Evolutionary conservation across 35 echinoderm and acorn worm genomes (phyloP).

Genomic region (Apostichopus parvimensis): DNA sequence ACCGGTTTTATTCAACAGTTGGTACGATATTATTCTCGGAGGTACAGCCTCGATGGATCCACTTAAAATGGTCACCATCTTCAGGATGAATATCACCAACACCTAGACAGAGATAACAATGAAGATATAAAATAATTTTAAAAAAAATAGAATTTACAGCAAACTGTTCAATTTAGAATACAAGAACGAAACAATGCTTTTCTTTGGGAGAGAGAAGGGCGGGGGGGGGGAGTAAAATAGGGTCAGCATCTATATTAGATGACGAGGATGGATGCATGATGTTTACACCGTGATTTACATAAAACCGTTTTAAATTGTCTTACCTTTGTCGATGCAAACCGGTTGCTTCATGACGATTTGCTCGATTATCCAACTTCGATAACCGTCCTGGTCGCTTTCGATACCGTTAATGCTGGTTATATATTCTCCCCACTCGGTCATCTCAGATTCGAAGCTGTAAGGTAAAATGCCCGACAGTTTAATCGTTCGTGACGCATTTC

Average conservation of each 20-base stretch:
- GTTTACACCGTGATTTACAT: too few relatives aligned
- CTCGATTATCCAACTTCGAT: constrained; percentile 18
- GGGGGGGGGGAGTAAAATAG: too few relatives aligned
- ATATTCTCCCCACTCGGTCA: constrained; percentile 18
- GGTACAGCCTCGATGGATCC: not conserved
- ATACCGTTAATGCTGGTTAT: constrained; percentile 21
- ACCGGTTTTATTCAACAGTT: too few relatives aligned
- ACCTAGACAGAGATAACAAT: not conserved
- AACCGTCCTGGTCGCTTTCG: constrained; percentile 6
- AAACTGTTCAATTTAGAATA: not conserved
- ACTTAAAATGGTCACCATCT: constrained; percentile 8
- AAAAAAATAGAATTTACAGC: not conserved
- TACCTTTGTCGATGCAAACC: constrained; percentile 20
- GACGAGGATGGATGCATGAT: too few relatives aligned
- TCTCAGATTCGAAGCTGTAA: constrained; percentile 24
- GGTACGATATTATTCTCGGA: not conserved
- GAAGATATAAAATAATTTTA: too few relatives aligned
- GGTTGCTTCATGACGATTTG: constrained; percentile 11
- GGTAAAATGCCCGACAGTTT: too few relatives aligned
- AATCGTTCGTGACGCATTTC: too few relatives aligned
- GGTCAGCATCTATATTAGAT: too few relatives aligned
- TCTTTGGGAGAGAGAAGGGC: too few relatives aligned
- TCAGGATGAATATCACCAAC: constrained; percentile 14
- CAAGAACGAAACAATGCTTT: too few relatives aligned
- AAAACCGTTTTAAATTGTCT: not conserved